Evolutionary conservation across 2,888 invertebrate species (phyloP).

Genomic region (Caradrina kadenii): DNA sequence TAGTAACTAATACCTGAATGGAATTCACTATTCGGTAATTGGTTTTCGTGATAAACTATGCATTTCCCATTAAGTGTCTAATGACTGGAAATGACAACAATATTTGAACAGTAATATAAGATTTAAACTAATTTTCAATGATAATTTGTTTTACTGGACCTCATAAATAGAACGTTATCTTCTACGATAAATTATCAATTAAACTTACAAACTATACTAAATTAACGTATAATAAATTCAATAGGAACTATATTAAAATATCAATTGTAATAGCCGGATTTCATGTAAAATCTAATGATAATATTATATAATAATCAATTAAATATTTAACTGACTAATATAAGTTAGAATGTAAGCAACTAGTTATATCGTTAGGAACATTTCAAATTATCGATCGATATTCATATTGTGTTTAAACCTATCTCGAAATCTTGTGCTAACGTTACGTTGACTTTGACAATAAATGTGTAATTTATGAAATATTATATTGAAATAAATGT

Average conservation of each 20-base stretch:
- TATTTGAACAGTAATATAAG: neutral
- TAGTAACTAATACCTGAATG: neutral
- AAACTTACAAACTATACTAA: slow-evolving; percentile 8
- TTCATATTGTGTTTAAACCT: slow-evolving; percentile 70
- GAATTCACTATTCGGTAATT: neutral
- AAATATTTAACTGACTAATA: slow-evolving; percentile 68
- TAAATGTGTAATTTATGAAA: slow-evolving; percentile 88
- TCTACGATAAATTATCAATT: slow-evolving; percentile 4
- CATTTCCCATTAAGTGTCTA: neutral
- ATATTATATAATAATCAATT: slow-evolving; percentile 50
- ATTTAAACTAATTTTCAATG: too few relatives aligned
- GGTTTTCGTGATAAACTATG: neutral
- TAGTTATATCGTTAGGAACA: slow-evolving; percentile 65
- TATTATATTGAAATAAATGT: slow-evolving; percentile 84
- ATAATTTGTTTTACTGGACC: neutral
- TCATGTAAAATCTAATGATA: slow-evolving; percentile 49
- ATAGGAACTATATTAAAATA: slow-evolving; percentile 44
- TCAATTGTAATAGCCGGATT: slow-evolving; percentile 50
- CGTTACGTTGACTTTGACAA: slow-evolving; percentile 90
- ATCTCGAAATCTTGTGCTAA: slow-evolving; percentile 81
- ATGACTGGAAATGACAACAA: neutral
- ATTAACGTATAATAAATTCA: slow-evolving; percentile 29
- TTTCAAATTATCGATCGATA: slow-evolving; percentile 67
- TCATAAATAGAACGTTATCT: neutral
- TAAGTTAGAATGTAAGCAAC: slow-evolving; percentile 65